Conservation (phyloP, 2,797 vertebrate species). For the Taenioides sp. region DNA sequence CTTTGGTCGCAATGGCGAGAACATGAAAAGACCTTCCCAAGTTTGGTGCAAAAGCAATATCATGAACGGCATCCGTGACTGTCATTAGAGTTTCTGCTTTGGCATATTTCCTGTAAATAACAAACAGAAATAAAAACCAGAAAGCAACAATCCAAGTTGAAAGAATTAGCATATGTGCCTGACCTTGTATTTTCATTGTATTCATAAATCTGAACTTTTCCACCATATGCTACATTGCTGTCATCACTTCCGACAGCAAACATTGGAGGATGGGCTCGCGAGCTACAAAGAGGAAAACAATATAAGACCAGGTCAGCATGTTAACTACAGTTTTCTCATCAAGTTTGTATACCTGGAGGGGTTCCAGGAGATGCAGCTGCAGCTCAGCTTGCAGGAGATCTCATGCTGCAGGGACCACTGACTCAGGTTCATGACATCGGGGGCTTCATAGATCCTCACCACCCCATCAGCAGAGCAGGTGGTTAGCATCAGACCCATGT, state of each 20-base stretch:
- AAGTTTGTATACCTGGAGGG: conserved; percentile 85
- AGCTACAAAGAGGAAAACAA: conserved; percentile 70
- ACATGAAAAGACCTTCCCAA: conserved; percentile 96
- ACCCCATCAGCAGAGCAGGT: conserved; percentile 96
- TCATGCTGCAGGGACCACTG: conserved; percentile 98
- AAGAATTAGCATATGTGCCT: neutral
- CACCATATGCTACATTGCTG: conserved; percentile 87
- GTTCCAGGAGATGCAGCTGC: conserved; percentile 99
- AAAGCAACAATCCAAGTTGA: neutral
- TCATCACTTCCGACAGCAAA: conserved; percentile 98
- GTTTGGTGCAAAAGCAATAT: conserved; percentile 96
- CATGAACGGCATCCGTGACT: conserved; percentile 94
- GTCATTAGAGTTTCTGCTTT: conserved; percentile 96
- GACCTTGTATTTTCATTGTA: conserved; percentile 97
- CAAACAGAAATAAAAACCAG: neutral
- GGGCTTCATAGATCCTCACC: conserved; percentile 96
- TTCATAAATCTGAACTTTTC: conserved; percentile 97
- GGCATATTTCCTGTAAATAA: conserved; percentile 85
- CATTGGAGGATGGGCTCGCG: conserved; percentile 93
- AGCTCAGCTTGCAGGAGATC: conserved; percentile 97
- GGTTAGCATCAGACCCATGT: conserved; percentile 97
- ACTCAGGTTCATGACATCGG: conserved; percentile 98
- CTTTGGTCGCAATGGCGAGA: conserved; percentile 95
- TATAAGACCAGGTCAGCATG: neutral
- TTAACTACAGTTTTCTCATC: neutral